phyloP scores from a whole-genome alignment of 1,140 invertebrate genomes.

The Brevipalpus yothersi region DNA sequence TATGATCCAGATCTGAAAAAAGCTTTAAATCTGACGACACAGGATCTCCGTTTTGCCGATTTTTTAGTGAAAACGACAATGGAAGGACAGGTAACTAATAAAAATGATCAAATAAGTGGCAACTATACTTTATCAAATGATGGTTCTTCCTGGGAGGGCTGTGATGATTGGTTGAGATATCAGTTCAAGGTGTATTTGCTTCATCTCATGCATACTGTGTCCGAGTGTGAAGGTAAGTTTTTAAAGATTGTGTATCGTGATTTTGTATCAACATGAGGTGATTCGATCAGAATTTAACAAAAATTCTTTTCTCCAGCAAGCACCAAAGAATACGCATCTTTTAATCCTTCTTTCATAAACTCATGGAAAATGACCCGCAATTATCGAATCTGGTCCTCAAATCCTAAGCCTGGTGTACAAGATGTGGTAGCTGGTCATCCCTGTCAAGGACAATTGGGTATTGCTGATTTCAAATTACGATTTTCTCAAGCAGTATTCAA shows the following conservation, averaged over 20 bases:
- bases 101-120: not conserved
- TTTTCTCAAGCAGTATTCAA: not conserved
- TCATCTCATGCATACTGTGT: slow-evolving; percentile 48
- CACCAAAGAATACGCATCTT: slow-evolving; percentile 54
- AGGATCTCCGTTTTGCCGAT: slow-evolving; percentile 85
- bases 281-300: not conserved
- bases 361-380: slow-evolving; percentile 69
- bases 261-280: not conserved
- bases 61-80: slow-evolving; percentile 28
- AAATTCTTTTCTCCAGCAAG: slow-evolving; percentile 26
- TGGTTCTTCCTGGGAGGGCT: slow-evolving; percentile 47
- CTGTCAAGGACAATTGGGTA: slow-evolving; percentile 1
- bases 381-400: slow-evolving; percentile 51
- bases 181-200: slow-evolving; percentile 81
- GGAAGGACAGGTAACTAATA: not conserved
- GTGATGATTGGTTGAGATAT: slow-evolving; percentile 79
- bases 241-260: not conserved
- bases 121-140: not conserved
- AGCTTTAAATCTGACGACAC: slow-evolving; percentile 62
- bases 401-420: slow-evolving; percentile 31
- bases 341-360: slow-evolving; percentile 54
- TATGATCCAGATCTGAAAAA: slow-evolving; percentile 54
- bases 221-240: slow-evolving; percentile 38
- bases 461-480: not conserved
- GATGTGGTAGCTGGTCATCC: slow-evolving; percentile 33